Percentiles rank a stretch among this genome's conserved stretches.
Evolutionary conservation across 2,797 vertebrate species (phyloP).

Genomic region (Myotis pilosus): DNA sequence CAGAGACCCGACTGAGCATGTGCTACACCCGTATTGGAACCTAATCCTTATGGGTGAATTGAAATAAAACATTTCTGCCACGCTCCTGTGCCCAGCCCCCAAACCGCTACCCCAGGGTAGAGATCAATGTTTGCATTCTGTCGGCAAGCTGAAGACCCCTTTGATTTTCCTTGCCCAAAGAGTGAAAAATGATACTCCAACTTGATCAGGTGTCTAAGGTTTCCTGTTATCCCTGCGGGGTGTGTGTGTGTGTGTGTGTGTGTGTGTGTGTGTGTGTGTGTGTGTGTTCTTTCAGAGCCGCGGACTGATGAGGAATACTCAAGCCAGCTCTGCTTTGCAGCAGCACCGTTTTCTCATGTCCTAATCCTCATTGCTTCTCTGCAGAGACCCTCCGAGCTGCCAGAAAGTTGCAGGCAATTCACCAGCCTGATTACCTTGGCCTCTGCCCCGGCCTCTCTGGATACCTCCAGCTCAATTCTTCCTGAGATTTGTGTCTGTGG

Average conservation of each 20-base stretch:
- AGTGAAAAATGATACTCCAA: slow-evolving; percentile 4
- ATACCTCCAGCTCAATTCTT: not conserved
- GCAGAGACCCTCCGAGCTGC: slow-evolving; percentile 63
- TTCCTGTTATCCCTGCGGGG: slow-evolving; percentile 55
- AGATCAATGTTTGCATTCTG: slow-evolving; percentile 42
- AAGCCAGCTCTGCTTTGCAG: slow-evolving; percentile 68
- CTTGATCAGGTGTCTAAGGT: slow-evolving; percentile 57
- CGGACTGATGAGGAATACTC: slow-evolving; percentile 62
- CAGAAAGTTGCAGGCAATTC: slow-evolving; percentile 71
- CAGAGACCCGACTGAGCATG: not conserved
- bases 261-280: not conserved
- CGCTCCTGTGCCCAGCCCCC: not conserved
- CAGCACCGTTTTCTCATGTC: slow-evolving; percentile 70
- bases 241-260: not conserved
- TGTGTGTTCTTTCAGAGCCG: not conserved
- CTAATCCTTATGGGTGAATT: slow-evolving; percentile 42
- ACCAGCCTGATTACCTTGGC: slow-evolving; percentile 65
- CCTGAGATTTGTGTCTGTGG: not conserved
- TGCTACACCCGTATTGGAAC: not conserved
- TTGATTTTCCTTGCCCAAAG: slow-evolving; percentile 52
- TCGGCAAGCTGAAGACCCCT: slow-evolving; percentile 56
- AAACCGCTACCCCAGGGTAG: not conserved
- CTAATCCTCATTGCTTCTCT: slow-evolving; percentile 71
- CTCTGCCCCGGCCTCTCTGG: not conserved
- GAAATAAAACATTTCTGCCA: not conserved